These are phyloP conservation scores for Drosophila mercatorum DNA, from an alignment of 2,888 invertebrate species.

Conservation along the genomic window DNA sequence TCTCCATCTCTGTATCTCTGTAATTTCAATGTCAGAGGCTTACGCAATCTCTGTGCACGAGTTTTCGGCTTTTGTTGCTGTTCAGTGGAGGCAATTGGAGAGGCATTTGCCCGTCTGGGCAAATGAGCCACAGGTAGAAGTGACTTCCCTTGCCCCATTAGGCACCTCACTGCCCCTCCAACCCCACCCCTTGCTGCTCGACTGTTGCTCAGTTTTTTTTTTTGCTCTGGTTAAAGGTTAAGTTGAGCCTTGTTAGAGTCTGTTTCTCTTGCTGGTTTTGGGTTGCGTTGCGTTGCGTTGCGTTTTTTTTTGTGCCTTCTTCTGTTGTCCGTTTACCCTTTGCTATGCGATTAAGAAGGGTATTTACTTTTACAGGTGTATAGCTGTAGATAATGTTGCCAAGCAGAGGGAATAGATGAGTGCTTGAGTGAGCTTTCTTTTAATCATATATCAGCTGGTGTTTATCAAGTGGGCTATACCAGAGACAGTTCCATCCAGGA, in stretches of 20 bases:
- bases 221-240: conserved; percentile 52
- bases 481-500: no score
- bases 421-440: not conserved
- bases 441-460: no score
- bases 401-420: no score
- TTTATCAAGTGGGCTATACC: no score
- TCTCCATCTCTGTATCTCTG: not conserved
- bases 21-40: not conserved
- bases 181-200: no score
- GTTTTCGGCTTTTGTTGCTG: not conserved
- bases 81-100: conserved; percentile 26
- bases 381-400: no score
- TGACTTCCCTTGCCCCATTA: not conserved
- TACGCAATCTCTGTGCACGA: not conserved
- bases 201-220: not conserved
- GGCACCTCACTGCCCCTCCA: not conserved
- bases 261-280: conserved; percentile 9
- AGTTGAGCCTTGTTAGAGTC: conserved; percentile 17
- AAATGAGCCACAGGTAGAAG: conserved; percentile 41
- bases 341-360: not conserved
- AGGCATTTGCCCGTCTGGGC: conserved; percentile 3
- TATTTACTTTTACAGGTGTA: not conserved
- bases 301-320: not conserved
- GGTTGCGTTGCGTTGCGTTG: conserved; percentile 1
- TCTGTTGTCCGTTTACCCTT: conserved; percentile 2